Base-by-base conservation (phyloP, 2,888 invertebrate species). In the Hirtodrosophila confusa region DNA sequence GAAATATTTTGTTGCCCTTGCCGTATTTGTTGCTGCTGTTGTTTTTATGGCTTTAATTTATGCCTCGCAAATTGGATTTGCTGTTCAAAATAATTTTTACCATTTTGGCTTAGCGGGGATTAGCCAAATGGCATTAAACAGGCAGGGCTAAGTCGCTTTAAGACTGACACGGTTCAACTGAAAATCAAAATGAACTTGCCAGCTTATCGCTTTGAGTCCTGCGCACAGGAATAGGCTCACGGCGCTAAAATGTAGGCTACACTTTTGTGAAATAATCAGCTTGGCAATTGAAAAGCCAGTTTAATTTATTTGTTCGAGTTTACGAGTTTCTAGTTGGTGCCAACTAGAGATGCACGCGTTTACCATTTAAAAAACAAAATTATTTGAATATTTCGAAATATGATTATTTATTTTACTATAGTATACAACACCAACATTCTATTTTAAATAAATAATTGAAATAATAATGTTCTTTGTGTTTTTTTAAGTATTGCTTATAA, bases 21-120 rank as follows among this genome's bases (percentile, higher is more conserved):
- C 2, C 2, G 17, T 17, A n/a, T n/a, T n/a, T 17, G 17, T 17
- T 17, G 17, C 17, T 17, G 4, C 6, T 6, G 5, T 62, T 57
- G 65, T 75, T 62, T 56, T 60, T 60, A 27, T 58, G 68, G 53
- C 70, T 74, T 80, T 70, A 76, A 85, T 85, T 80, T 83, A 60
- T 67, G 74, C 36, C 57, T 39, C 68, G 62, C 65, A 80, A 85
- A 85, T 85, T 85, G 80, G 75, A 87, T 87, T 85, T 82, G 55
- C 29, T 33, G 41, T 61, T 53, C 58, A 76, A 73, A 74, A 75
- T 48, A 47, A 60, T 44, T 56, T 67, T 61, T 62, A 61, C 62
- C 75, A 56, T 77, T 83, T 83, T 68, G 64, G 83, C 71, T 83
- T 73, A 86, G 80, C 83, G 55, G 65, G 73, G 83, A 80, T 83